Base-by-base conservation (phyloP, 2,888 invertebrate genomes). In the Physocephala rufipes region DNA sequence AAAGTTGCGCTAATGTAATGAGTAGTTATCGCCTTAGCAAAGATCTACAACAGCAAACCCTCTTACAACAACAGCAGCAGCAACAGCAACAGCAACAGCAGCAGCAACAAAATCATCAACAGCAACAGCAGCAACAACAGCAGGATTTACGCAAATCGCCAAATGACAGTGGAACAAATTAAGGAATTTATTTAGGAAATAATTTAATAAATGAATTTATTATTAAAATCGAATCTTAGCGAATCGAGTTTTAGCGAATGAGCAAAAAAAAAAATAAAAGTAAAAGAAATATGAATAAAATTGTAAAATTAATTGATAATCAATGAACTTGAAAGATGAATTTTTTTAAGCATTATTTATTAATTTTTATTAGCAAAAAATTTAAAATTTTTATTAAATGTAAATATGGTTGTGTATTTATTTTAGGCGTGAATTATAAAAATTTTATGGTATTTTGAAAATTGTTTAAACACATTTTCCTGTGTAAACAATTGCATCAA, bases 1-100 rank as follows among this genome's bases (percentile, higher is more conserved):
- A 85, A 75, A 85, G 85, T 75, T 85, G 85, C 79, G 85, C 85
- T 72, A 85, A 85, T 75, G 85, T 85, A 65, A 85, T 85, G 85
- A 85, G 85, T 73, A 85, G 82, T 76, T 85, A 85, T 73, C 79
- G 85, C 13, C 77, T 85, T 43, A 84, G 81, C 75, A 84, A 84
- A 66, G 84, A 84, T 45, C 78, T 84, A 28, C 80, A 84, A 62
- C 80, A 82, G 12, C 82, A 82, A 30, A 82, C 81, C 53, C 76
- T 79, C 26, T 70, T 77, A n/a, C 78, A 79, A n/a, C 76, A 78
- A 63, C 77, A 76, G 59, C 76, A 76, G 28, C 74, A 71, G 45
- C 74, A 76, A 28, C 74, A 78, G 21, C 76, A 77, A 47, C 71
- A 74, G 45, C 65, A 74, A 15, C 45, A 45, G 45, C 82, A 82